Evolutionary conservation across 2,797 vertebrate genomes (phyloP).

Genomic region (Nyctalus aviator): DNA sequence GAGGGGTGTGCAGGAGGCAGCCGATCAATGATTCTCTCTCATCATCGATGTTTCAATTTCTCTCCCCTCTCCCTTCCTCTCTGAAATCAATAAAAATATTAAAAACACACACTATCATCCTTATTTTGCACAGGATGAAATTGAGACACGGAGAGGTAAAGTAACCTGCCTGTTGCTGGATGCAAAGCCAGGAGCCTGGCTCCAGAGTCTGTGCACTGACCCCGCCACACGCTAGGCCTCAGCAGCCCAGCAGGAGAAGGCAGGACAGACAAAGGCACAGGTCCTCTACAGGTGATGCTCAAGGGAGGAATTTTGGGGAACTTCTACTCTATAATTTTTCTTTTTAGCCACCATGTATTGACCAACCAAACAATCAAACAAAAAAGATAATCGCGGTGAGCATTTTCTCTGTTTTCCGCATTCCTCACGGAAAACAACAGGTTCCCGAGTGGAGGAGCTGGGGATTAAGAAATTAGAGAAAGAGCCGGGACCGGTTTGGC

Average conservation of each 20-base stretch:
- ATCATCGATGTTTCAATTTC: too few relatives aligned
- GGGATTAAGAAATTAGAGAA: too few relatives aligned
- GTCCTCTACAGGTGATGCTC: not conserved
- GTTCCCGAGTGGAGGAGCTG: too few relatives aligned
- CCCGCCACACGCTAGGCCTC: not conserved
- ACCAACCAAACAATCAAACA: not conserved
- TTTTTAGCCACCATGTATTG: constrained; percentile 29
- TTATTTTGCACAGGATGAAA: constrained; percentile 46
- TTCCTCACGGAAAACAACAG: too few relatives aligned
- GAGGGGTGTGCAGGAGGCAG: too few relatives aligned
- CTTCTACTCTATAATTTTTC: not conserved
- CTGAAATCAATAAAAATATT: too few relatives aligned
- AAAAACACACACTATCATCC: not conserved
- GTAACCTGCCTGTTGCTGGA: not conserved
- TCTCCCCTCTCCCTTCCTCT: too few relatives aligned
- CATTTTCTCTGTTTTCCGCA: too few relatives aligned
- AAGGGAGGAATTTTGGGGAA: not conserved
- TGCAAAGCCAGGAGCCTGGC: not conserved
- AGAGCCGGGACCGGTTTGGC: too few relatives aligned
- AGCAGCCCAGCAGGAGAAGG: not conserved
- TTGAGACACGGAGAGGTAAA: not conserved
- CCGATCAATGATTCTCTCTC: too few relatives aligned
- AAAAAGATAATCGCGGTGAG: not conserved
- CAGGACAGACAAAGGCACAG: not conserved
- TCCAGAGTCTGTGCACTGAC: not conserved